Evolutionary conservation across 2,797 vertebrate species (phyloP).

Genomic region (Novumbra hubbsi): DNA sequence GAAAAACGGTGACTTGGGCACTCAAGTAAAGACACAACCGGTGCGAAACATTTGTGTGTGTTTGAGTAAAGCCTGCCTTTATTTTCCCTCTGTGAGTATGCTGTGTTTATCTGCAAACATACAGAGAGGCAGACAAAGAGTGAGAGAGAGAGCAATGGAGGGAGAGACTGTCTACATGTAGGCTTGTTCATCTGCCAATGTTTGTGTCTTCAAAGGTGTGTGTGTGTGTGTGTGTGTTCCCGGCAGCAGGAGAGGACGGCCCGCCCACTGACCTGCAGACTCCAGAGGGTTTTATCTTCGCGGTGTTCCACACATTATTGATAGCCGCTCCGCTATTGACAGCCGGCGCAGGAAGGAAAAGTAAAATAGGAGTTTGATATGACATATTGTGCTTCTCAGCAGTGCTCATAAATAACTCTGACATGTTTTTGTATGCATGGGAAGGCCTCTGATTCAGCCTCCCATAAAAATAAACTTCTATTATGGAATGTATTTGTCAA

Average conservation of each 20-base stretch:
- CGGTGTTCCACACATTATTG: constrained; percentile 93
- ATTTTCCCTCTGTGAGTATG: not conserved
- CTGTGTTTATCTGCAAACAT: not conserved
- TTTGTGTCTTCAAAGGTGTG: constrained; percentile 12
- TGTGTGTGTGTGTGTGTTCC: constrained; percentile 41
- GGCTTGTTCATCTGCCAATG: constrained; percentile 14
- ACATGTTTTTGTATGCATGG: constrained; percentile 99
- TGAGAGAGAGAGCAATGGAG: not conserved
- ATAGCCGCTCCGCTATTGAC: constrained; percentile 98
- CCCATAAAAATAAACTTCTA: constrained; percentile 99
- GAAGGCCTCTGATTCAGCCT: constrained; percentile 99
- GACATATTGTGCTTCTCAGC: constrained; percentile 99
- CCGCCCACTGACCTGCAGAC: constrained; percentile 80
- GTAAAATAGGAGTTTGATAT: constrained; percentile 99
- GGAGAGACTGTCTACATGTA: constrained; percentile 3
- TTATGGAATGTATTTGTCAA: constrained; percentile 99
- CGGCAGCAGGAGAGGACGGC: constrained; percentile 75
- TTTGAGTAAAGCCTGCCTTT: not conserved
- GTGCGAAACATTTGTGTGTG: not conserved
- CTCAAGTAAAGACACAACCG: not conserved
- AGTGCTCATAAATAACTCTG: constrained; percentile 99
- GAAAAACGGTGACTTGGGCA: not conserved
- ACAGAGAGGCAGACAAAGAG: not conserved
- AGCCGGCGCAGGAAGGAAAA: constrained; percentile 87
- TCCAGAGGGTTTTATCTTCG: constrained; percentile 85